Evolutionary conservation across 2,113 vertebrate species (phyloP), one percentile per base, ranked within the genome.

Genomic region (Macquaria australasica): DNA sequence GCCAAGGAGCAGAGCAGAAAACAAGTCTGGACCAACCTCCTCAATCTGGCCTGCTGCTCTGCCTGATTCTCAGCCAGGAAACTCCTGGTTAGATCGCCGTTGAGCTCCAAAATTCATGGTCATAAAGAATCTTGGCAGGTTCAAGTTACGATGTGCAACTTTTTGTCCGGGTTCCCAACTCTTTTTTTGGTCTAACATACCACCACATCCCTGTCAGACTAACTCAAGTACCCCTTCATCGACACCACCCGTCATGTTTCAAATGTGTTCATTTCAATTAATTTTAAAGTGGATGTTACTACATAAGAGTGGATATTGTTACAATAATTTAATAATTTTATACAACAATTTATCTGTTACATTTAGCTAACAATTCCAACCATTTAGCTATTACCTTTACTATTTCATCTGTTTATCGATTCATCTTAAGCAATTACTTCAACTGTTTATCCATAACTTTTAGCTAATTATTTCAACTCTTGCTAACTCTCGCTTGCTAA

Each of bases 1-100:
- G 89, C 92, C 89, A 93, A 78, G 67, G 67, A 91, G 84, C 75
- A 25, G 79, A 82, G 67, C 71, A 75, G 81, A 91, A 88, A 92
- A 92, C 87, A 86, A 89, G 89, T 74, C 82, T 89, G 84, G 85
- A 85, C 77, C 77, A 51, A 85, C 85, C 83, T 89, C 60, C 73
- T 71, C 63, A 62, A 75, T 90, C 85, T 87, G 87, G 82, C 79
- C 83, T 51, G 72, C 81, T 77, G 79, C 75, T 74, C 85, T 20
- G 79, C 60, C 68, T 77, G 81, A 69, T 43, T 80, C 68, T 39
- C 69, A 28, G 78, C 88, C 87, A 89, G 73, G 67, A 86, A 73
- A 77, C 58, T 80, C 55, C 63, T 50, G 73, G 73, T 74, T 28
- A 14, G 67, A 73, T 20, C 12, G 2, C 73, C 37, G 75, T 6